Evolutionary conservation across 2,888 invertebrate species (phyloP), one percentile per base, ranked within the genome.

Genomic region (Agrochola circellaris): DNA sequence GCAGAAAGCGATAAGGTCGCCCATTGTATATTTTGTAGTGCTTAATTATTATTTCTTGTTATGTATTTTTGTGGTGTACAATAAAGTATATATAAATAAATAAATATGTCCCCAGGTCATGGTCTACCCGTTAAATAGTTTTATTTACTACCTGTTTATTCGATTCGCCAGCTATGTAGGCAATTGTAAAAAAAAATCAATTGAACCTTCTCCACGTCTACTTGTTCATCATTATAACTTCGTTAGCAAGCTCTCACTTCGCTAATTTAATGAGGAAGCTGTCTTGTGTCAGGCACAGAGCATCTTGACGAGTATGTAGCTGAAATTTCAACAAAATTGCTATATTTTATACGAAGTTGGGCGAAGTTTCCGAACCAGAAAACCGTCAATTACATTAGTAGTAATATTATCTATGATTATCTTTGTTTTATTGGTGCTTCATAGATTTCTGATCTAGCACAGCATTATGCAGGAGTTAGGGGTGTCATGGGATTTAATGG

Each of bases 251-350:
- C 88, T 90, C 87, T 89, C 89, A 91, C 88, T 87, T 88, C 87
- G 88, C 89, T 93, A 92, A 93, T 93, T 93, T 91, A 91, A 93
- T 93, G 87, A 90, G 87, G 79, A 77, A 84, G 83, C 78, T 80
- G 83, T 76, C 83, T 78, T 81, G 65, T 75, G 84, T 84, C 83
- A 83, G 75, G 38, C 79, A 79, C 77, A 70, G 76, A 75, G 51
- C 69, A 38, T 67, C 84, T 83, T 84, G 73, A 84, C 62, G 75
- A 78, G 72, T 42, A 67, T 81, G 73, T 67, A 75, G 73, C 51
- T 71, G 60, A 67, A 75, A 75, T 84, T 81, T 11, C 62, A 75
- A 72, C 72, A 66, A 66, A 81, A 67, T 81, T 77, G 74, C 65
- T 58, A 77, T 70, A 81, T 77, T 83, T 83, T 72, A 54, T 45